Evolutionary conservation across 2,888 invertebrate species (phyloP), one percentile per base, ranked within the genome.

Genomic region (Tenthredo mesomela): DNA sequence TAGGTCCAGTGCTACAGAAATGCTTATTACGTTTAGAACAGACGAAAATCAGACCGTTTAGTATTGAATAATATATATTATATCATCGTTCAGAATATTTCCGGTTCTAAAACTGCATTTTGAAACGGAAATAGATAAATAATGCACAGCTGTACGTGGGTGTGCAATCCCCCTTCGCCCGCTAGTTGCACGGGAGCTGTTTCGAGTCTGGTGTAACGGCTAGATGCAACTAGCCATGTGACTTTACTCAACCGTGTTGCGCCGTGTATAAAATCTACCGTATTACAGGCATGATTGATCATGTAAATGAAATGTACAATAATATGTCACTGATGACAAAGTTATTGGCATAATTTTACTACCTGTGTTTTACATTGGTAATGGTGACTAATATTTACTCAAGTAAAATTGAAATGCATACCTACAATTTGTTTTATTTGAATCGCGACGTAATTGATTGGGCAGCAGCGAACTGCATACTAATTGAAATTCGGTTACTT

Each of bases 401-500:
- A 29, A 47, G 29, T 21, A 12, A 50, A 21, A 5, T 12, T 47
- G 29, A n/a, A 43, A 18, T 7, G 50, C 18, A 9, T 15, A 18
- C 18, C 0, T 15, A 29, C 12, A 40, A 40, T 61, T 40, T 21
- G 58, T 37, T 37, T 37, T 37, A 7, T 37, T 61, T 61, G 7
- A 80, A 80, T 80, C 47, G 21, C 61, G 33, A 21, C 37, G 61
- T 80, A 40, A 80, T 40, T 40, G 61, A 61, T 61, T 40, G 10
- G 80, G 40, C 61, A 80, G 80, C 61, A 80, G 40, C 21, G 21
- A 40, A n/a, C 37, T 61, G 61, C 54, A 54, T 25, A 61, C 61
- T 80, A 80, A 80, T 80, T 80, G 80, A 61, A 61, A 61, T 40
- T 80, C 61, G n/a, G 40, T 80, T 61, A 80, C 58, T 80, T 80